Evolutionary conservation across 2,888 invertebrate genomes (phyloP), one percentile per base, ranked within the genome.

Genomic region (Argynnis bischoffii): DNA sequence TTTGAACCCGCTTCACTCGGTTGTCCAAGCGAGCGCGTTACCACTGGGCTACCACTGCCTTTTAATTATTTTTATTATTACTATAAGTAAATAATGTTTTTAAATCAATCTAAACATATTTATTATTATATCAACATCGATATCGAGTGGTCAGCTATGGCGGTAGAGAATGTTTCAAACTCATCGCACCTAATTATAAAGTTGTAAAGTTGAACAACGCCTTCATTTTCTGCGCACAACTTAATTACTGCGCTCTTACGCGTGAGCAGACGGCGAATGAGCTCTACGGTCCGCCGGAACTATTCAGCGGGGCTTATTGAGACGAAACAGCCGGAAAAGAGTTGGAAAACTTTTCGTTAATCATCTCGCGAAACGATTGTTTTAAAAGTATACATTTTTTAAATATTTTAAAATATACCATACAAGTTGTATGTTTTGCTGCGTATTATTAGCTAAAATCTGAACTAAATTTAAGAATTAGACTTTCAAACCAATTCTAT

Each of bases 301-400:
- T 67, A 66, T 63, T 72, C 63, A 64, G 65, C 35, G 67, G 61
- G 56, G 69, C 69, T 69, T 71, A 69, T 71, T 71, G 65, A 69
- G 69, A 65, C 63, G 61, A 57, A 57, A 63, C 53, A 57, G 63
- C 53, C 55, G 56, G 18, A 53, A 53, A 67, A 67, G 53, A 67
- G 57, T 63, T 18, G 35, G 66, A 50, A 47, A 51, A 53, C 53
- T 63, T 31, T 57, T 18, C 21, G 56, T 51, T 55, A 63, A 67
- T 67, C 55, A 51, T 46, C 56, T 56, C 31, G 14, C n/a, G 47
- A 54, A 53, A 47, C 48, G 35, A 57, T 47, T 57, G 46, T 57
- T 57, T 21, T 21, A 35, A 41, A 41, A 41, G 35, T 26, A 26
- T 26, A 18, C 2, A 18, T 41, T 41, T 41, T 11, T 11, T 2